These are phyloP conservation scores for Dicrostonyx torquatus DNA, from an alignment of 2,797 vertebrate genomes.

Conservation along the genomic window DNA sequence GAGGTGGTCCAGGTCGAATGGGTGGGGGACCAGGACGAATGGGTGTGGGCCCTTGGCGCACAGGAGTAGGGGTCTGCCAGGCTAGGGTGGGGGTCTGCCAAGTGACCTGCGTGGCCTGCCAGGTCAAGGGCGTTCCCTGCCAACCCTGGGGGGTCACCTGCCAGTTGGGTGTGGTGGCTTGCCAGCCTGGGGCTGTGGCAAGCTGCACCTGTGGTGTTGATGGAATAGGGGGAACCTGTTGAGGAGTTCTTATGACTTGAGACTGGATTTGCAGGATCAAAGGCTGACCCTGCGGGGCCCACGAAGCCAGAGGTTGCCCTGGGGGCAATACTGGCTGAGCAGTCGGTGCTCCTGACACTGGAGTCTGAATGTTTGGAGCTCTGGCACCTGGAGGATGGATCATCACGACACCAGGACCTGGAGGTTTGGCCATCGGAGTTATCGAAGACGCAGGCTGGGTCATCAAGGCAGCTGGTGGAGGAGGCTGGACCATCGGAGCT, in stretches of 20 bases:
- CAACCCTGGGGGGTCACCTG: constrained; percentile 63
- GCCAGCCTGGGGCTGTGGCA: constrained; percentile 68
- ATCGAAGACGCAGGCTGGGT: constrained; percentile 62
- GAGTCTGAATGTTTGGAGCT: constrained; percentile 55
- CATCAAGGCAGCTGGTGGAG: constrained; percentile 49
- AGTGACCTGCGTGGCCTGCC: constrained; percentile 75
- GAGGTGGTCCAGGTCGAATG: constrained; percentile 56
- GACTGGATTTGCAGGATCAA: constrained; percentile 79
- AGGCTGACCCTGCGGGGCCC: constrained; percentile 73
- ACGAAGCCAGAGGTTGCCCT: constrained; percentile 66
- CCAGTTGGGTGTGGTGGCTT: constrained; percentile 64
- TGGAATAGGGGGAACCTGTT: constrained; percentile 60
- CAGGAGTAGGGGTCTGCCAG: constrained; percentile 59
- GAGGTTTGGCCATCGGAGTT: constrained; percentile 59
- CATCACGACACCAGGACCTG: constrained; percentile 69
- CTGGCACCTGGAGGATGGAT: constrained; percentile 64
- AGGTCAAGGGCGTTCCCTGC: constrained; percentile 68
- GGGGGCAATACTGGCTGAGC: constrained; percentile 41
- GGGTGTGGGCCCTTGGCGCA: constrained; percentile 45
- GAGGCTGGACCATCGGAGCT: constrained; percentile 61
- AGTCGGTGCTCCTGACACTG: constrained; percentile 59
- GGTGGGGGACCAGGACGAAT: constrained; percentile 34
- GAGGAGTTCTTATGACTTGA: constrained; percentile 70
- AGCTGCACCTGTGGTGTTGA: constrained; percentile 63
- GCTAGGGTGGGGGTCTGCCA: constrained; percentile 68